Evolutionary conservation across 2,888 invertebrate species (phyloP).

Genomic region (Micoletzkya japonica): DNA sequence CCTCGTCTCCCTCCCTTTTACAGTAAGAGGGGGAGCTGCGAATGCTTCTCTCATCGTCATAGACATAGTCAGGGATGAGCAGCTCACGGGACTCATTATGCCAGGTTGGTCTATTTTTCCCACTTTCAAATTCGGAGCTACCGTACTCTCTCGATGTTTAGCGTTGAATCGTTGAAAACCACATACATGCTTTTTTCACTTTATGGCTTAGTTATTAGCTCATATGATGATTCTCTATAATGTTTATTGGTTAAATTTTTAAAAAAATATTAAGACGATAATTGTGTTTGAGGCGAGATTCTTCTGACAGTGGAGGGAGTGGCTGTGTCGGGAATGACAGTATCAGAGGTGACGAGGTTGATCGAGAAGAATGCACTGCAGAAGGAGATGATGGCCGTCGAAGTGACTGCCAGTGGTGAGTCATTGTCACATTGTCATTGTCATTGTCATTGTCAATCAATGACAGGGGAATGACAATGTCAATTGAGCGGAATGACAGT

Average conservation of each 20-base stretch:
- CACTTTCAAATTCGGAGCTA: slow-evolving; percentile 3
- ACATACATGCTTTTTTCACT: no score
- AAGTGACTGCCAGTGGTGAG: slow-evolving; percentile 3
- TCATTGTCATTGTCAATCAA: not conserved
- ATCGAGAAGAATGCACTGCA: slow-evolving; percentile 9
- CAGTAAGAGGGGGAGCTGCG: slow-evolving; percentile 19
- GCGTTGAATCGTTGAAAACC: no score
- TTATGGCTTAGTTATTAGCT: no score
- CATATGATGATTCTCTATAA: no score
- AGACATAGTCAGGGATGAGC: slow-evolving; percentile 24
- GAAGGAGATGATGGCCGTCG: slow-evolving; percentile 24
- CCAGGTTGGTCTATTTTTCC: not conserved
- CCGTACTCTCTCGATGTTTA: no score
- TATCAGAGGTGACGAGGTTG: slow-evolving; percentile 19
- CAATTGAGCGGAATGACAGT: not conserved
- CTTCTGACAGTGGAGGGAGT: slow-evolving; percentile 18
- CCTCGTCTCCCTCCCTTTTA: not conserved
- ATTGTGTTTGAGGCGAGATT: slow-evolving; percentile 15
- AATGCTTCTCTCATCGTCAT: slow-evolving; percentile 25
- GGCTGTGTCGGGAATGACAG: slow-evolving; percentile 23
- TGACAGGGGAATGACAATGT: not conserved
- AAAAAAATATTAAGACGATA: no score
- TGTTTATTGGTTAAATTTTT: no score
- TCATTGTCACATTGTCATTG: not conserved
- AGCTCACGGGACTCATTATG: slow-evolving; percentile 14